Evolutionary conservation across 92 coral and sea anemone species (phyloP), one percentile per base, ranked within the genome.

Genomic region (Epizoanthus stellaris): DNA sequence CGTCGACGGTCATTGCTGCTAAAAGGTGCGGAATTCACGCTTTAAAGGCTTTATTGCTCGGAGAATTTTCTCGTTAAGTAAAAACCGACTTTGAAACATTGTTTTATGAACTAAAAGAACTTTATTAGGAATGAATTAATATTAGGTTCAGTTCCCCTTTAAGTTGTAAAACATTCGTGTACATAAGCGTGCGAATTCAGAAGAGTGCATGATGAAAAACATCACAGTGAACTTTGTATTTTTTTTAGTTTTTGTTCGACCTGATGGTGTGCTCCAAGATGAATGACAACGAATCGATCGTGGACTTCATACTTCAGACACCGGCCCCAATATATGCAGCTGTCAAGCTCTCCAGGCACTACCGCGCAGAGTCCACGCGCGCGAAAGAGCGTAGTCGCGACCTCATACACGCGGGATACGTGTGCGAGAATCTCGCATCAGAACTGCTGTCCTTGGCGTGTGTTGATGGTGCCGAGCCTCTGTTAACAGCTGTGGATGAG

Each of bases 321-420:
- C 99, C 99, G 9, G 99, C 99, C 6, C 99, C 99, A 8, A 93
- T 96, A 71, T 93, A 96, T 82, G 94, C 99, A 9, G 99, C 99
- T 2, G 96, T 93, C 70, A 96, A 96, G 73, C 95, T 96, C 38
- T 94, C 99, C 16, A 91, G 94, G 49, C 99, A 96, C 82, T 96
- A 89, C 81, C 95, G 99, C 25, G 82, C 86, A 13, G 98, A 96
- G 84, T 94, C 99, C 61, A 84, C 94, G 60, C 90, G 98, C 66
- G 98, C 93, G 73, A 96, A 96, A 81, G 99, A 96, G 77, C 95
- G 99, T 63, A 95, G 98, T 7, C 94, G 95, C 20, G 99, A 96
- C 81, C 87, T 96, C 63, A 81, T 96, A 17, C 90, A 93, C n/a
- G 99, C 95, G 34, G 98, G 98, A 43, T 85, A 89, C 39, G 99